A percentile compares a stretch with the other conserved stretches of the same genome.
Conservation (phyloP, 2,113 vertebrate genomes). For the Cryptotis parvus region DNA sequence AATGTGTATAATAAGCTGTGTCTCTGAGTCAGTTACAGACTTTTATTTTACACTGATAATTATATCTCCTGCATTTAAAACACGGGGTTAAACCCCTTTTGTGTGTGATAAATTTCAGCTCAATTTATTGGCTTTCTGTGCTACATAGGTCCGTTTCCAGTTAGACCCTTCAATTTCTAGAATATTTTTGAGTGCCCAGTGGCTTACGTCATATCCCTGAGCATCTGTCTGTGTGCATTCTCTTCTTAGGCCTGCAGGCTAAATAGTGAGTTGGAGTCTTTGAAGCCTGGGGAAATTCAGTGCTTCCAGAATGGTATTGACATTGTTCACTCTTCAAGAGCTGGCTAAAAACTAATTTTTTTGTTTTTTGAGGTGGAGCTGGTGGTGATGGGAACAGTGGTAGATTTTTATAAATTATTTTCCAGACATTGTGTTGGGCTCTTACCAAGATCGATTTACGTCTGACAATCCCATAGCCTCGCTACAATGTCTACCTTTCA, state of each 20-base stretch:
- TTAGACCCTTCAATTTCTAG: neutral
- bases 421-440: conserved; percentile 4
- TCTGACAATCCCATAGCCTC: neutral
- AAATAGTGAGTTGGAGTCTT: neutral
- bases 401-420: conserved; percentile 51
- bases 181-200: neutral
- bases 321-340: neutral
- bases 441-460: conserved; percentile 28
- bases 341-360: neutral
- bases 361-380: neutral
- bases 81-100: neutral
- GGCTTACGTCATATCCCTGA: neutral
- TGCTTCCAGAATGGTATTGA: neutral
- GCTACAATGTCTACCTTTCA: neutral
- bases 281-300: neutral
- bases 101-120: neutral
- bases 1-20: neutral
- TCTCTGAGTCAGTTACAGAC: neutral
- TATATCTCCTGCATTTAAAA: neutral
- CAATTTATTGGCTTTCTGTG: neutral
- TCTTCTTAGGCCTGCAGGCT: neutral
- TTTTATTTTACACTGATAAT: conserved; percentile 9
- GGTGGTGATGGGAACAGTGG: neutral
- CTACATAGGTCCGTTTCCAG: neutral
- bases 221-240: neutral